Evolutionary conservation across 1,140 invertebrate species (phyloP), one percentile per base, ranked within the genome.

Genomic region (Oreohelix idahoensis): DNA sequence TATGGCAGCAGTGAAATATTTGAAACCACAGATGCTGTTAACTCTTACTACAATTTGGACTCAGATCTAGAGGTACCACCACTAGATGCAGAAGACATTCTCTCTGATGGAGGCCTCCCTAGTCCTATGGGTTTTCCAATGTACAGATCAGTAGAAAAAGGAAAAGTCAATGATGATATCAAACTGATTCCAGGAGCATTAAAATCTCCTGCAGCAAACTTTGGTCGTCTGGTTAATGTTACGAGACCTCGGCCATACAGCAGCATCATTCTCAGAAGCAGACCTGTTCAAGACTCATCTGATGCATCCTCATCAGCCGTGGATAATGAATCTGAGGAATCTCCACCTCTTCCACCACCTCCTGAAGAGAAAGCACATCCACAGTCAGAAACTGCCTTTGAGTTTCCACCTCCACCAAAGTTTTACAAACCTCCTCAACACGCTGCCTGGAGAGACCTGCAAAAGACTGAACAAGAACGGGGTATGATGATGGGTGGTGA

Each of bases 61-160:
- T 89, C 87, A 23, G 88, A 89, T 53, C 83, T 88, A 42, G 88
- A 89, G 23, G 77, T 88, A 32, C 88, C 87, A 2, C 88, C 88
- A 36, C 49, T 87, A 32, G 84, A 85, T 74, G 77, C 83, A 1
- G 88, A 87, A 26, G 86, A 89, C 70, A 76, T 86, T 35, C 71
- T 87, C 20, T 89, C 88, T 20, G 88, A 89, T 66, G 85, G 85
- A 29, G 86, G 87, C 26, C 79, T 89, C 8, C 88, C 88, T 0
- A 89, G 87, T 70, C 88, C 88, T 15, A 79, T 80, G n/a, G 70
- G 26, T 11, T 29, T 76, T n/a, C 71, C 75, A 1, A 42, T 75
- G 23, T n/a, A 45, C 53, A 78, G 49, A 36, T 8, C 69, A 42
- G 58, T 20, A 2, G 63, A 82, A 35, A 29, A 58, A 76, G 69